Evolutionary conservation across 2,888 invertebrate genomes (phyloP).

Genomic region (Stenolophus ochropezus): DNA sequence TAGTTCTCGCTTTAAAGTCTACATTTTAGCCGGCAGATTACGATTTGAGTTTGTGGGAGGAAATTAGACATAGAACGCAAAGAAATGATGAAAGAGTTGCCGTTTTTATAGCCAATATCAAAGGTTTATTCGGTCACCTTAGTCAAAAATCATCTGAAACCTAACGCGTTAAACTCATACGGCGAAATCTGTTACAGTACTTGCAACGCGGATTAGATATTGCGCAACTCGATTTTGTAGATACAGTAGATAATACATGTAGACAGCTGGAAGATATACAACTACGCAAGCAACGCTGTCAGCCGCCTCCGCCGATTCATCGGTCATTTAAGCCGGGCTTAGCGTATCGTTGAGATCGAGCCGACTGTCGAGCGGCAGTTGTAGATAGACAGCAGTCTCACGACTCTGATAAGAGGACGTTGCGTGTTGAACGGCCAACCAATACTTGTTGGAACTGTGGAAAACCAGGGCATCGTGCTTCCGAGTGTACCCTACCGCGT

Average conservation of each 20-base stretch:
- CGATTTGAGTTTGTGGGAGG: slow-evolving; percentile 60
- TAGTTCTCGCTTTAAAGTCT: slow-evolving; percentile 43
- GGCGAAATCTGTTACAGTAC: neutral
- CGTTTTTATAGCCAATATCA: slow-evolving; percentile 60
- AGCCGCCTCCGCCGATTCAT: slow-evolving; percentile 6
- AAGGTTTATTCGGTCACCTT: slow-evolving; percentile 57
- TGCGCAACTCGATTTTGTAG: neutral
- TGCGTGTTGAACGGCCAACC: no score
- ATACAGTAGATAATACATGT: neutral
- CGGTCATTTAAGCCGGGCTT: neutral
- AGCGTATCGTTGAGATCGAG: neutral
- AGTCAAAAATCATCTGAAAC: slow-evolving; percentile 25
- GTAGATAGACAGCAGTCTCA: neutral
- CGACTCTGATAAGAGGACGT: no score
- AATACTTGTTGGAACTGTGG: neutral
- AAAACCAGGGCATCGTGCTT: neutral
- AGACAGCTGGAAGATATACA: neutral
- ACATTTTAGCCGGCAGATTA: slow-evolving; percentile 62
- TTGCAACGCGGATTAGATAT: neutral
- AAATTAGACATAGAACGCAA: slow-evolving; percentile 60
- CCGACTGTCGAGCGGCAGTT: neutral
- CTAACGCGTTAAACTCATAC: slow-evolving; percentile 51
- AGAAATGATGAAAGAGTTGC: slow-evolving; percentile 54
- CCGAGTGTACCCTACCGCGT: neutral
- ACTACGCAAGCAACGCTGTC: neutral